Conservation (phyloP, 1,140 invertebrate species). For the Procambarus virginalis region DNA sequence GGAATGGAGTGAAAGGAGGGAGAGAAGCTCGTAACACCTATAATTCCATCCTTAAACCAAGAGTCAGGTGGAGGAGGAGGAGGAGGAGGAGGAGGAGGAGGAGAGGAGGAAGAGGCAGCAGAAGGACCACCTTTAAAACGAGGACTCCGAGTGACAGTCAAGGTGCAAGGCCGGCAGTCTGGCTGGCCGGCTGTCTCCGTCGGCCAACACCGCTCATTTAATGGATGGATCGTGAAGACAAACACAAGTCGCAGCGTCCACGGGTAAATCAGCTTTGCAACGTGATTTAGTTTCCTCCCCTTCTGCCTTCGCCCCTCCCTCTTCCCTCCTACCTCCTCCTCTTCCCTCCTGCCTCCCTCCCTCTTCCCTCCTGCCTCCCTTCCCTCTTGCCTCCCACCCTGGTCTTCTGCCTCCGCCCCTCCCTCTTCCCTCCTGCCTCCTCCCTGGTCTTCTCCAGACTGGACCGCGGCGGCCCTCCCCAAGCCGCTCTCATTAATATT, state of each 20-base stretch:
- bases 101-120: background rate
- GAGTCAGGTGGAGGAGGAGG: background rate
- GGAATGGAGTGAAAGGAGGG: background rate
- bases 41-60: conserved; percentile 22
- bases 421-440: conserved; percentile 21
- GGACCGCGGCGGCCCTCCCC: conserved; percentile 56
- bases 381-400: too few species aligned
- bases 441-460: conserved; percentile 44
- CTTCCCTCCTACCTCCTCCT: background rate
- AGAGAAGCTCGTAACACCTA: conserved; percentile 19
- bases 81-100: background rate
- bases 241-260: conserved; percentile 63
- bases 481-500: conserved; percentile 67
- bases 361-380: background rate
- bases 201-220: conserved; percentile 49
- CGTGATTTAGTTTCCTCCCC: conserved; percentile 59
- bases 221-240: conserved; percentile 59
- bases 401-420: background rate
- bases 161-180: background rate
- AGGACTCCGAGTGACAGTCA: background rate
- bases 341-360: background rate
- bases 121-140: background rate
- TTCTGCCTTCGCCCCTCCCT: conserved; percentile 5
- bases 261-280: conserved; percentile 65
- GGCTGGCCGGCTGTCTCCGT: background rate